Evolutionary conservation across 2,888 invertebrate species (phyloP), one percentile per base, ranked within the genome.

Genomic region (Lypha dubia): DNA sequence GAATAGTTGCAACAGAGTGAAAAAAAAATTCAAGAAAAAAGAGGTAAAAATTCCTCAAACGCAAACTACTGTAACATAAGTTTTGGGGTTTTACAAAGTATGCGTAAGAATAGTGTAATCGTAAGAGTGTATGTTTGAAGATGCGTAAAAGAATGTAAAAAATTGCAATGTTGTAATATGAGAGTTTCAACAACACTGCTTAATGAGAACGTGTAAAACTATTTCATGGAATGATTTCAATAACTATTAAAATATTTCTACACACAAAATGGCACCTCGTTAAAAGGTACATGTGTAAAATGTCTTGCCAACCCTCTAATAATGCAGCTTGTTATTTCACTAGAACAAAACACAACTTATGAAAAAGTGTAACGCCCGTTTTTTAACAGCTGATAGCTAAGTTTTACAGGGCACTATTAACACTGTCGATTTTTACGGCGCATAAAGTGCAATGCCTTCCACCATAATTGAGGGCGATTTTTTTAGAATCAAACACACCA

Each of bases 21-120:
- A 44, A 71, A 60, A 41, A 60, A 68, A 38, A 58, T 20, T 17
- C 13, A 56, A 53, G 68, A 53, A 63, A 49, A 22, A 58, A 24
- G 46, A 60, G 65, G 51, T 46, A 68, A 76, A 83, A 67, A 84
- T 80, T 80, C 76, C 84, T 71, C 60, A 56, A 80, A 76, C 62
- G 60, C 76, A 80, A 77, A 73, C 60, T 73, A 67, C 38, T 67
- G 71, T 76, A 73, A 84, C 71, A 77, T 62, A 77, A 77, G 68
- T 80, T 80, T 84, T 80, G 62, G 63, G 63, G 56, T 67, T 80
- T 67, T 58, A 13, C 38, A 46, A 70, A 15, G 44, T 71, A 32
- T 28, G n/a, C 17, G 56, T 24, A 38, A 11, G 38, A 20, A 32
- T 7, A 32, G 49, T 35, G 32, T 3, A 22, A 20, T 11, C 44